Conservation (phyloP, 2,113 vertebrate genomes). For the Propithecus coquereli region DNA sequence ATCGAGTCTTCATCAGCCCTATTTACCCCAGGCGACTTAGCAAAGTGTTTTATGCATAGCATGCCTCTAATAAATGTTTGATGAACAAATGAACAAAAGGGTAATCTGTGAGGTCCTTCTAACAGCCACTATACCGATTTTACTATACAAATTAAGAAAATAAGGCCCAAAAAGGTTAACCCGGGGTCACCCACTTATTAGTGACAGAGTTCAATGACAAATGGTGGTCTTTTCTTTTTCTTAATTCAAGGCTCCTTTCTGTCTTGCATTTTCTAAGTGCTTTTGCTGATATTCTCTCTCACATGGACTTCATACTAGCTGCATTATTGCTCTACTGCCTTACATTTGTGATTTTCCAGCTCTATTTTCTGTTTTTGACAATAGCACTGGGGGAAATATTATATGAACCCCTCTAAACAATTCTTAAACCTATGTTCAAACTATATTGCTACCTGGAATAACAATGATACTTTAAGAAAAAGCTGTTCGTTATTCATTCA, state of each 20-base stretch:
- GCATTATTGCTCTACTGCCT: neutral
- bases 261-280: neutral
- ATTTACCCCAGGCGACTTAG: neutral
- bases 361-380: neutral
- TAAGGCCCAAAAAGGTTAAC: neutral
- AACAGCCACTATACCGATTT: neutral
- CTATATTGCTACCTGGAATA: neutral
- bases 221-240: neutral
- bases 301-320: neutral
- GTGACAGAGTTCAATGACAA: neutral
- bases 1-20: neutral
- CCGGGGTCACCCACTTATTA: neutral
- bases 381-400: neutral
- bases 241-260: neutral
- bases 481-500: neutral
- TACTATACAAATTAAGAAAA: neutral
- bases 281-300: neutral
- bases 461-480: neutral
- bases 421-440: neutral
- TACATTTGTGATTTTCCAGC: neutral
- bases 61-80: neutral
- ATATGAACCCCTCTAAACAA: neutral
- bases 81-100: neutral
- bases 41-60: neutral
- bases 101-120: neutral